Conservation (phyloP, 2,113 vertebrate species). For the Bubo blakistoni region DNA sequence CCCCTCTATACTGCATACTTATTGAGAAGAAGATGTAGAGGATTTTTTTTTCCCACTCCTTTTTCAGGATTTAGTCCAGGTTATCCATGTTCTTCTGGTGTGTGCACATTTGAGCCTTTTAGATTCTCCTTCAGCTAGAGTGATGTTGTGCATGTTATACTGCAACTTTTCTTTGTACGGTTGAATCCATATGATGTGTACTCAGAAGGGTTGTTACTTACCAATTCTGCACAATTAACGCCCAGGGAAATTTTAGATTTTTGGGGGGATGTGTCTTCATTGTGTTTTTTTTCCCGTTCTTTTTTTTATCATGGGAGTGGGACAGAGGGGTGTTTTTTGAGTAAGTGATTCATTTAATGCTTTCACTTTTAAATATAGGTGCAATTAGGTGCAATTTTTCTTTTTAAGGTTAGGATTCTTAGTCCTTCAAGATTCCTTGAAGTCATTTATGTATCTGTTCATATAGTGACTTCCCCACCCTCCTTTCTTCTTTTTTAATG, state of each 20-base stretch:
- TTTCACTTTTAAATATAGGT: constrained; percentile 29
- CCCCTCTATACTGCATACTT: neutral
- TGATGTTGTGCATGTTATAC: neutral
- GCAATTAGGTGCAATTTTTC: neutral
- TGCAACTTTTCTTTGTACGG: neutral
- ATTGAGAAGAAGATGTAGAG: neutral
- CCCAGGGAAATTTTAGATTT: neutral
- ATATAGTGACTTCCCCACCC: neutral
- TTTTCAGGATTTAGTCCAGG: neutral
- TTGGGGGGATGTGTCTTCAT: neutral
- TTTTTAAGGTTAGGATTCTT: neutral
- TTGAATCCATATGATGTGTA: neutral
- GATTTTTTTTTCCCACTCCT: neutral
- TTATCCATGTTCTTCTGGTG: neutral
- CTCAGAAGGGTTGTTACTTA: neutral
- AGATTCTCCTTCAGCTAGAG: neutral
- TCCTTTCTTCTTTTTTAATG: neutral
- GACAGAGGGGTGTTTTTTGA: neutral
- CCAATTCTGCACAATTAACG: neutral
- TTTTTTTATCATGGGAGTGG: neutral
- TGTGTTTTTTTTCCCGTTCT: rapidly evolving
- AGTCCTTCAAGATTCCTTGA: neutral
- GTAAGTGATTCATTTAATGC: neutral
- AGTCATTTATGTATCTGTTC: neutral
- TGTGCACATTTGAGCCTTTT: neutral